Evolutionary conservation across 2,113 vertebrate species (phyloP).

Genomic region (Benitochromis conjunctus): DNA sequence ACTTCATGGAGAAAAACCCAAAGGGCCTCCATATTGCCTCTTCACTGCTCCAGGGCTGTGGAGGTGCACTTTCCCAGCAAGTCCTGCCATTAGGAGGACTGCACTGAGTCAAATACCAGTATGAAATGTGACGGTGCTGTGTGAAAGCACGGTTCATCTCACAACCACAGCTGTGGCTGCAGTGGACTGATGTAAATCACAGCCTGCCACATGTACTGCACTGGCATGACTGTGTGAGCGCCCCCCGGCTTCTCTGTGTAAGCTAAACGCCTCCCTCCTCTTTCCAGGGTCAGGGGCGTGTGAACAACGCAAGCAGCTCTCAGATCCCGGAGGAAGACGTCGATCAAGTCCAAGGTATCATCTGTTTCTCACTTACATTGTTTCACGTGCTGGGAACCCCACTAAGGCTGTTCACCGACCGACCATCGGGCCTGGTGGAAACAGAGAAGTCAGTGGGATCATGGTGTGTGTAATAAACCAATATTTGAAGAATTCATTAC

Average conservation of each 20-base stretch:
- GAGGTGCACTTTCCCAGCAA: not conserved
- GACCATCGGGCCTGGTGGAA: accelerated
- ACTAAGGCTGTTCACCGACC: not conserved
- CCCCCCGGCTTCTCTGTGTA: not conserved
- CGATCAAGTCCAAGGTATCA: conserved; percentile 5
- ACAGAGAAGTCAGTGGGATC: too few relatives aligned
- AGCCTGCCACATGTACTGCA: not conserved
- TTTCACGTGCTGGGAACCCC: not conserved
- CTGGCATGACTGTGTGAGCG: not conserved
- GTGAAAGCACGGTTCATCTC: not conserved
- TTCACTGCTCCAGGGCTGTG: not conserved
- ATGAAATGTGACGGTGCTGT: not conserved
- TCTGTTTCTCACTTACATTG: not conserved
- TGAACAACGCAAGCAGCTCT: not conserved
- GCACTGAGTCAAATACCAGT: not conserved
- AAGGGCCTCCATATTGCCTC: not conserved
- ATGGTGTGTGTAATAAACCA: not conserved
- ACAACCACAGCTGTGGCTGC: not conserved
- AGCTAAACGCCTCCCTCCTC: conserved; percentile 26
- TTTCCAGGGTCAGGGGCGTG: conserved; percentile 15
- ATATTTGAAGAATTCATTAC: not conserved
- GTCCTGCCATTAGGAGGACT: not conserved
- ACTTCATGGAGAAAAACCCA: not conserved
- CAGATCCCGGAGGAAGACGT: not conserved
- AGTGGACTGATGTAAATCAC: too few relatives aligned